Conservation (phyloP, 2,113 vertebrate species). For the Taurulus bubalis region DNA sequence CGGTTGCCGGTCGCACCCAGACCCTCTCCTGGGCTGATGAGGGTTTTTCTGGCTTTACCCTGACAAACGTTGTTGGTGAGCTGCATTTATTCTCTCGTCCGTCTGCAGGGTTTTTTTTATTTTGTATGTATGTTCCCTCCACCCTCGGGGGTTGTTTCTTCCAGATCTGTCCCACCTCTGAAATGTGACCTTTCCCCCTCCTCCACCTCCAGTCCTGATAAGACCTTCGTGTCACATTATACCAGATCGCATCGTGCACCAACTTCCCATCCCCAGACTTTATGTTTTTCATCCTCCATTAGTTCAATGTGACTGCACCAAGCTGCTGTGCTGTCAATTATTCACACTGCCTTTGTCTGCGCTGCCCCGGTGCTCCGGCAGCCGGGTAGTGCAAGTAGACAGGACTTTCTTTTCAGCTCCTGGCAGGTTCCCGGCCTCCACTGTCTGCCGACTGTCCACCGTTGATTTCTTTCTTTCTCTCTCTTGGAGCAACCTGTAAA, state of each 20-base stretch:
- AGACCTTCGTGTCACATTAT: constrained; percentile 38
- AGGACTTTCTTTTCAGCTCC: constrained; percentile 36
- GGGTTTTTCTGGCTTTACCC: not conserved
- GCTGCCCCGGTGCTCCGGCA: constrained; percentile 36
- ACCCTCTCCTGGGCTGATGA: not conserved
- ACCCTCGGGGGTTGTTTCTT: not conserved
- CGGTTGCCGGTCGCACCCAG: not conserved
- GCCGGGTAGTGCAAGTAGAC: constrained; percentile 29
- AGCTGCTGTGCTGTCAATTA: constrained; percentile 69
- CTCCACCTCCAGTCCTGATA: not conserved
- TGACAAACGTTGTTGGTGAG: not conserved
- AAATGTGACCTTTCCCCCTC: not conserved
- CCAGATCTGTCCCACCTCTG: not conserved
- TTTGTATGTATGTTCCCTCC: too few species aligned
- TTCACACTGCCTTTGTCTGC: constrained; percentile 68
- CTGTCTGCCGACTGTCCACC: constrained; percentile 34
- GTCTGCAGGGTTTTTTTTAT: not conserved
- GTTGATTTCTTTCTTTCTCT: constrained; percentile 17
- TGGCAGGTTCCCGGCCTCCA: constrained; percentile 20
- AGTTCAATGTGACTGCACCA: constrained; percentile 55
- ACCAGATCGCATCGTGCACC: constrained; percentile 5
- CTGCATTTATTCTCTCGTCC: not conserved
- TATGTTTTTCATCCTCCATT: constrained; percentile 63
- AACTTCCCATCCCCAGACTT: constrained; percentile 33
- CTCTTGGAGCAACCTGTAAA: constrained; percentile 19